phyloP scores from a whole-genome alignment of 2,113 vertebrate species.

The Daphoenositta chrysoptera region DNA sequence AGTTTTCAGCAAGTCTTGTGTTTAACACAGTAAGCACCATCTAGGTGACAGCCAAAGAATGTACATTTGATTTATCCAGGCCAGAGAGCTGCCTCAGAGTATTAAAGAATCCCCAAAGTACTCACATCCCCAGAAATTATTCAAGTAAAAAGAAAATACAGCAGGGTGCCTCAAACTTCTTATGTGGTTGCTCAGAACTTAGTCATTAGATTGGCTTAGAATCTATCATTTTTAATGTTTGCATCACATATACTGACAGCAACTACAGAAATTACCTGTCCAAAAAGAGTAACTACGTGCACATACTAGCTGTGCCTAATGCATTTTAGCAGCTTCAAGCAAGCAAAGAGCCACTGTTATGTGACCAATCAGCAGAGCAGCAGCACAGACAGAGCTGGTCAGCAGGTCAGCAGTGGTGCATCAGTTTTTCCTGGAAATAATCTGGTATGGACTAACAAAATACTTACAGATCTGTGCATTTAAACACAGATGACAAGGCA shows the following conservation, averaged over 20 bases:
- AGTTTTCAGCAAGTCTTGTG: neutral
- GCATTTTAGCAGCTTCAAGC: neutral
- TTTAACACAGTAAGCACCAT: neutral
- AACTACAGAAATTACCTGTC: neutral
- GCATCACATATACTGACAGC: neutral
- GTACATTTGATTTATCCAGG: neutral
- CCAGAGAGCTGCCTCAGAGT: neutral
- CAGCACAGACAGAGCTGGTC: neutral
- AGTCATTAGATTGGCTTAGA: neutral
- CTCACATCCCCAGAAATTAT: neutral
- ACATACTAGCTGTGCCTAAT: neutral
- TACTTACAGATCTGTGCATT: neutral
- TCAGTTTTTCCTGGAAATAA: neutral
- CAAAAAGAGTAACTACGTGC: neutral
- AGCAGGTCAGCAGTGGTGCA: neutral
- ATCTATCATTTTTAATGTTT: neutral
- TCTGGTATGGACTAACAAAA: neutral
- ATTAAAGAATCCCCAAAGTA: neutral
- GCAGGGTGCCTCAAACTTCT: neutral
- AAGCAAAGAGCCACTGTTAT: neutral
- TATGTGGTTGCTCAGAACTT: neutral
- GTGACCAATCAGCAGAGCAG: neutral
- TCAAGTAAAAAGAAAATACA: neutral
- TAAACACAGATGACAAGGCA: neutral
- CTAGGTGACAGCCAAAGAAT: neutral